These are phyloP conservation scores for Otocyon megalotis DNA, from an alignment of 2,113 vertebrate species.

Conservation along the genomic window DNA sequence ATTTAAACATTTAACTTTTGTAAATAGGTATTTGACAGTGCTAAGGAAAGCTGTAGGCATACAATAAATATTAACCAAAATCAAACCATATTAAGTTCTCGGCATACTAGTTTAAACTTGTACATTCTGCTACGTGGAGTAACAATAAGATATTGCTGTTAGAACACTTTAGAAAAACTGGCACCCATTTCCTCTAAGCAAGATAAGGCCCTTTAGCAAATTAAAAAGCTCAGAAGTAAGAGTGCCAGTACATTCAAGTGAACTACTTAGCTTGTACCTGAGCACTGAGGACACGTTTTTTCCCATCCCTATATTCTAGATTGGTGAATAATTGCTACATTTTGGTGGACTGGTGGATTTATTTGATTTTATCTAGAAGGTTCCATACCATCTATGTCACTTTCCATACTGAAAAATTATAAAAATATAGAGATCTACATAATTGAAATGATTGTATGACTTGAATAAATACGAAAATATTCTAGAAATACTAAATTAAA, in stretches of 20 bases:
- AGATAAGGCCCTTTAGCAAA: slow-evolving; percentile 11
- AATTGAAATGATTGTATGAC: not conserved
- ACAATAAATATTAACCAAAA: slow-evolving; percentile 58
- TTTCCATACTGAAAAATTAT: not conserved
- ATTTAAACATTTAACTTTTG: slow-evolving; percentile 60
- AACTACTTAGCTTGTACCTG: not conserved
- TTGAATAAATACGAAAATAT: not conserved
- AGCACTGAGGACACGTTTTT: not conserved
- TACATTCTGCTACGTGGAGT: not conserved
- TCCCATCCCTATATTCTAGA: not conserved
- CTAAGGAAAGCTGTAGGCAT: slow-evolving; percentile 41
- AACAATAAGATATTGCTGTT: not conserved
- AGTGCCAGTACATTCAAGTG: not conserved
- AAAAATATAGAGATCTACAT: not conserved
- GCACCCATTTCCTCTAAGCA: not conserved
- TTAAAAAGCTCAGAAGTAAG: not conserved
- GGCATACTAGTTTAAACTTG: slow-evolving; percentile 43
- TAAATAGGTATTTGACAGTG: not conserved
- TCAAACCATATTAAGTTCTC: slow-evolving; percentile 37
- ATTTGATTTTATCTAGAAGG: slow-evolving; percentile 43
- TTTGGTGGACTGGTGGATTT: slow-evolving; percentile 18
- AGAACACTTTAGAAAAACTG: not conserved
- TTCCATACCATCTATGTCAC: not conserved
- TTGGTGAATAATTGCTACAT: not conserved
- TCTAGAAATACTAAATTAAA: not conserved